These are phyloP conservation scores for Caenorhabditis tropicalis DNA, from an alignment of 1,140 invertebrate species.

Conservation along the genomic window DNA sequence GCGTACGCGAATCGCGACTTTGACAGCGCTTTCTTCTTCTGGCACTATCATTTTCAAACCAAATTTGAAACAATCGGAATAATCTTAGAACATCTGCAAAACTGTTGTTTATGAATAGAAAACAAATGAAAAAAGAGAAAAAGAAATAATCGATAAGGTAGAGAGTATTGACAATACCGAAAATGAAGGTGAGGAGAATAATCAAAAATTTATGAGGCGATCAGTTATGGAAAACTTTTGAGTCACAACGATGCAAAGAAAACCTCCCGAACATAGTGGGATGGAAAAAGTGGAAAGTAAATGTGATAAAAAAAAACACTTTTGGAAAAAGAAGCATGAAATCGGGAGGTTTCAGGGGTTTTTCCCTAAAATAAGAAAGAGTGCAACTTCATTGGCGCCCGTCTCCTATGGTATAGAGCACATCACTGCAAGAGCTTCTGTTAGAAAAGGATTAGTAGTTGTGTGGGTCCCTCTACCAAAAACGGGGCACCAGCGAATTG, in stretches of 20 bases:
- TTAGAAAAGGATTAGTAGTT: constrained; percentile 33
- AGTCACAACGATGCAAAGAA: constrained; percentile 22
- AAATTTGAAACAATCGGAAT: neutral
- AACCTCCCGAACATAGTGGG: constrained; percentile 14
- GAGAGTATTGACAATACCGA: neutral
- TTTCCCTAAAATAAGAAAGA: constrained; percentile 6
- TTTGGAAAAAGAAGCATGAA: neutral
- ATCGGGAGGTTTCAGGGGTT: neutral
- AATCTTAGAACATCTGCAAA: constrained; percentile 22
- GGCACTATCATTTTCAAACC: constrained; percentile 26
- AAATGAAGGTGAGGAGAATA: neutral
- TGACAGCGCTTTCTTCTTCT: constrained; percentile 70
- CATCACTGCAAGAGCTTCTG: constrained; percentile 18
- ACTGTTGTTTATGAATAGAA: neutral
- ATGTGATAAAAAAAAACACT: neutral
- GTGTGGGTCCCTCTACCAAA: neutral
- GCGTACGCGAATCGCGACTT: constrained; percentile 92
- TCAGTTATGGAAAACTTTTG: constrained; percentile 36
- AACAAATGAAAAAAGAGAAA: neutral
- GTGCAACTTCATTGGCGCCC: constrained; percentile 22
- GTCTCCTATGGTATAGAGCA: neutral
- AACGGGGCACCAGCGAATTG: constrained; percentile 31
- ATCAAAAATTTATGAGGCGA: constrained; percentile 43
- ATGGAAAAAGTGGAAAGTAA: neutral
- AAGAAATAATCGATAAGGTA: constrained; percentile 3